A percentile compares a stretch with the other conserved stretches of the same genome.
These are phyloP conservation scores for Rhinella marina DNA, from an alignment of 2,797 vertebrate species.

Conservation along the genomic window DNA sequence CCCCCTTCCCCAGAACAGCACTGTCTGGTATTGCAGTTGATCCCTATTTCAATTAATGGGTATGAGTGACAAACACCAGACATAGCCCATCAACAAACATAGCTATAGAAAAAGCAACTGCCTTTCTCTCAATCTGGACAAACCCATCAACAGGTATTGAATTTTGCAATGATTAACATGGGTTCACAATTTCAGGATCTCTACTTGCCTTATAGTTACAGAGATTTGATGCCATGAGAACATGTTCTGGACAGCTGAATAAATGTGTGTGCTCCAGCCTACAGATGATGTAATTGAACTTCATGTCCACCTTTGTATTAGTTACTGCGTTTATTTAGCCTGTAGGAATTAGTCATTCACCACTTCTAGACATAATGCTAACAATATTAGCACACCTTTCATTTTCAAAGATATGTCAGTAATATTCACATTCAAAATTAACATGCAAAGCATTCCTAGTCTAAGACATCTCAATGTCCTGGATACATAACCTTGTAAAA, in stretches of 20 bases:
- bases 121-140: too few relatives aligned
- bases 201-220: too few relatives aligned
- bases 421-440: slow-evolving; percentile 22
- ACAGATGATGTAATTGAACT: not conserved
- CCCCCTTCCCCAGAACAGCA: too few relatives aligned
- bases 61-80: too few relatives aligned
- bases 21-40: too few relatives aligned
- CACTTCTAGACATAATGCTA: not conserved
- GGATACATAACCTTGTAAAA: slow-evolving; percentile 28
- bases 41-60: too few relatives aligned
- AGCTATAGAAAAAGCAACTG: too few relatives aligned
- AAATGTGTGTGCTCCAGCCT: not conserved
- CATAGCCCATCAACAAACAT: too few relatives aligned
- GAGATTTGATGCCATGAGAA: too few relatives aligned
- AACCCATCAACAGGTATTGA: too few relatives aligned
- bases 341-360: not conserved
- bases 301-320: not conserved
- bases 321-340: not conserved
- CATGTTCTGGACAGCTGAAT: not conserved
- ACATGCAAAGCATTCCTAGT: slow-evolving; percentile 28
- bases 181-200: too few relatives aligned
- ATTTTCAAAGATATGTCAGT: slow-evolving; percentile 7
- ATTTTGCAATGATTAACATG: too few relatives aligned
- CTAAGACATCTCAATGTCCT: slow-evolving; percentile 32
- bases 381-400: not conserved